Evolutionary conservation across 1,140 invertebrate species (phyloP).

Genomic region (Danaus melanippus): DNA sequence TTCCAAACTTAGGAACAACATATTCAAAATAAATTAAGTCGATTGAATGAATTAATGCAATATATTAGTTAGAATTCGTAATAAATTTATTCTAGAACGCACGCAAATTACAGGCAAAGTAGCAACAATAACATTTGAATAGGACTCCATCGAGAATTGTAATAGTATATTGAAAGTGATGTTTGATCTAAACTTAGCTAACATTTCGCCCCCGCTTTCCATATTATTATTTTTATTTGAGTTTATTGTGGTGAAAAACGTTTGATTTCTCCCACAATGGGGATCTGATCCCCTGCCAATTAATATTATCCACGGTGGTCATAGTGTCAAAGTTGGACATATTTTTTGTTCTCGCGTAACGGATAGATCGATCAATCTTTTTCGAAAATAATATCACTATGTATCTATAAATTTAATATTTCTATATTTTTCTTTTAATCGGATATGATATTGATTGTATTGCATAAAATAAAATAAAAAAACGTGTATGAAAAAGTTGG

Average conservation of each 20-base stretch:
- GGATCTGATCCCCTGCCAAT: constrained; percentile 61
- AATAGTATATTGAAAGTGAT: constrained; percentile 22
- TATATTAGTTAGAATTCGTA: constrained; percentile 8
- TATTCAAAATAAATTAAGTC: too few species aligned
- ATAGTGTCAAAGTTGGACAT: constrained; percentile 54
- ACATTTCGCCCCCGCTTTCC: constrained; percentile 51
- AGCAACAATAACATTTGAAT: constrained; percentile 23
- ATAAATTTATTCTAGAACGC: constrained; percentile 13
- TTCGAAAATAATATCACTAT: too few species aligned
- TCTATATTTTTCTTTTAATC: not conserved
- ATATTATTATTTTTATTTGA: constrained; percentile 55
- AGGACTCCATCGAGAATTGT: constrained; percentile 20
- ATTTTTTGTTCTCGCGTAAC: constrained; percentile 44
- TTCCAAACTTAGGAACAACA: too few species aligned
- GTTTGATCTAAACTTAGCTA: constrained; percentile 18
- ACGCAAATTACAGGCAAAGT: constrained; percentile 17
- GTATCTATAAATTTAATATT: constrained; percentile 5
- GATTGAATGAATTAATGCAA: not conserved
- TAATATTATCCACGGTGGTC: constrained; percentile 63
- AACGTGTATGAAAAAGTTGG: constrained; percentile 2
- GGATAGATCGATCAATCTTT: constrained; percentile 30
- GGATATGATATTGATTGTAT: not conserved
- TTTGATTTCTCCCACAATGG: constrained; percentile 43
- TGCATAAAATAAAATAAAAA: constrained; percentile 4
- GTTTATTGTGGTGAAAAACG: constrained; percentile 50